Evolutionary conservation across 2,797 vertebrate genomes (phyloP), one percentile per base, ranked within the genome.

Genomic region (Psittacula echo): DNA sequence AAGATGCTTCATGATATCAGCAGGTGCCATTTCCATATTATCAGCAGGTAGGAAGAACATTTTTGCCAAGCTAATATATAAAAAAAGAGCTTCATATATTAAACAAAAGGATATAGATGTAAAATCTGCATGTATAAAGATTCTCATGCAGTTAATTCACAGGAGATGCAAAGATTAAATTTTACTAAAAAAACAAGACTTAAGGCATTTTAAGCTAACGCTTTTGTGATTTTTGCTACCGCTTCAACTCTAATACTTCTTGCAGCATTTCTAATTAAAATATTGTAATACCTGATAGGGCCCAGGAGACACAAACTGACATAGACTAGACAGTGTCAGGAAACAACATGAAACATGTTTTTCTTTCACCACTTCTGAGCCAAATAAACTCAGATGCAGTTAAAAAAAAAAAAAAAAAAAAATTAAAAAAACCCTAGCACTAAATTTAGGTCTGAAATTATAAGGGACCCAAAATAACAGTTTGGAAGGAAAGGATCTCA

Each of bases 371-470:
- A 29, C 11, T 94, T 84, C 61, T 62, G 27, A 93, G 70, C 54
- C 72, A 86, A 27, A 39, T 84, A 41, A 18, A 76, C 19, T 89
- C 87, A 58, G 62, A 87, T 39, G n/a, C 2, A 61, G 47, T 74
- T 78, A 4, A 12, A 47, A 92, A 85, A 66, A 48, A 82, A 17
- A 30, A 14, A 30, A 18, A 19, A 6, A 9, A 22, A 5, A 21
- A 8, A 5, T 32, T 8, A 2, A 18, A 76, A 90, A 89, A 62
- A 5, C 0, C 1, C 23, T 53, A 88, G 30, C 45, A 76, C 83
- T 94, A 95, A 84, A 94, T 85, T 91, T 96, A 84, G 82, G 27
- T 90, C 51, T 79, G 54, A 93, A 91, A 95, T 84, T 85, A 89
- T 37, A 79, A 51, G 23, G 73, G 29, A 86, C 44, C 54, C 64